A percentile compares a stretch with the other conserved stretches of the same genome.
Conservation (phyloP, 2,113 vertebrate species). For the Mellivora capensis region DNA sequence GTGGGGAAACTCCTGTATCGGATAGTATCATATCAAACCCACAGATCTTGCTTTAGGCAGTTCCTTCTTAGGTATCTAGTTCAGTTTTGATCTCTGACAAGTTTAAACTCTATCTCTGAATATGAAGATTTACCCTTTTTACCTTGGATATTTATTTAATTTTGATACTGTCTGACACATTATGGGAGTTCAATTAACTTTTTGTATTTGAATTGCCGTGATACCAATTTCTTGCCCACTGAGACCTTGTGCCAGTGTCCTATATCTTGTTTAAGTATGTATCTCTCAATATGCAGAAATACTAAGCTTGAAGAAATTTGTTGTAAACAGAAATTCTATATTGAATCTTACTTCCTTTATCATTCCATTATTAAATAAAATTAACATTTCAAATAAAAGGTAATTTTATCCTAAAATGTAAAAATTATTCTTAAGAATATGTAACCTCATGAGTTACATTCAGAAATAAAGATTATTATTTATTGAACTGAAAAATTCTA, state of each 20-base stretch:
- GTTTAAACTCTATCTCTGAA: slow-evolving; percentile 23
- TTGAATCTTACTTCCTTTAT: not conserved
- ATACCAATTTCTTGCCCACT: not conserved
- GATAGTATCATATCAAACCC: not conserved
- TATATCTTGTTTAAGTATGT: not conserved
- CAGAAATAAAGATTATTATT: not conserved
- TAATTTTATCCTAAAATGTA: slow-evolving; percentile 44
- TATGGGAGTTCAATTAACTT: not conserved
- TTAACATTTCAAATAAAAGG: not conserved
- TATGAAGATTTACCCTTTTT: not conserved
- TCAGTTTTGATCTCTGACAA: slow-evolving; percentile 33
- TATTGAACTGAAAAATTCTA: slow-evolving; percentile 35
- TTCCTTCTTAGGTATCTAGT: not conserved
- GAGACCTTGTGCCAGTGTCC: not conserved
- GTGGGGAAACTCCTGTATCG: not conserved
- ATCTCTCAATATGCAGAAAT: not conserved
- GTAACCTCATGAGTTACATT: slow-evolving; percentile 1
- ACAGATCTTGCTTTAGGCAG: not conserved
- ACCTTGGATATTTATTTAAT: not conserved
- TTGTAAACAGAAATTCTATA: slow-evolving; percentile 6
- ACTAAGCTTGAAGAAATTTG: slow-evolving; percentile 14
- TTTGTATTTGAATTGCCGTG: slow-evolving; percentile 3
- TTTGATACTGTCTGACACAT: not conserved
- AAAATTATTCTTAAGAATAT: slow-evolving; percentile 33
- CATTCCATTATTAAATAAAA: slow-evolving; percentile 39